phyloP scores from a whole-genome alignment of 2,888 invertebrate species.

The Patella caerulea region DNA sequence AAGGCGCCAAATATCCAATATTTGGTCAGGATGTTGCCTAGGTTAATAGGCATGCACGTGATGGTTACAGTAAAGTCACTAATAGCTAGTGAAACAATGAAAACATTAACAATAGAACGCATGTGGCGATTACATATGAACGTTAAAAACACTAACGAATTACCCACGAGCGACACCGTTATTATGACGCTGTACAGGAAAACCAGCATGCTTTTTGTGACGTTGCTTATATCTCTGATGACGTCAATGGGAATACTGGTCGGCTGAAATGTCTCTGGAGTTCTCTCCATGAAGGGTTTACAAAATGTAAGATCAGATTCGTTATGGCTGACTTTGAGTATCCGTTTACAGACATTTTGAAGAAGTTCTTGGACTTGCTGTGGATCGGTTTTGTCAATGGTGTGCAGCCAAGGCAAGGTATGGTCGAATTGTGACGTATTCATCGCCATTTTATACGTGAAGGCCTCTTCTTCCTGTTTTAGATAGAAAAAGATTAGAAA shows the following conservation, averaged over 20 bases:
- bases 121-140: slow-evolving; percentile 49
- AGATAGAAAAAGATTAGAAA: no score
- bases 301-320: slow-evolving; percentile 14
- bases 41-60: slow-evolving; percentile 48
- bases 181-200: slow-evolving; percentile 41
- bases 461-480: no score
- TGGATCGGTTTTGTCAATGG: background rate
- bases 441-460: no score
- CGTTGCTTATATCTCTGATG: slow-evolving; percentile 24
- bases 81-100: slow-evolving; percentile 53
- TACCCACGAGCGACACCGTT: slow-evolving; percentile 45
- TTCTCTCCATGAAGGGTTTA: slow-evolving; percentile 10
- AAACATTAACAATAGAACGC: slow-evolving; percentile 54
- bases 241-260: slow-evolving; percentile 9
- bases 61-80: slow-evolving; percentile 51
- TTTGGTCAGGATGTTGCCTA: slow-evolving; percentile 35
- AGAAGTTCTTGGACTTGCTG: background rate
- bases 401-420: background rate
- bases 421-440: no score
- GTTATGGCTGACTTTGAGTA: background rate
- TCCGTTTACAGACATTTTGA: slow-evolving; percentile 6
- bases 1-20: slow-evolving; percentile 49
- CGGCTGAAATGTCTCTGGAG: background rate
- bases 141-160: slow-evolving; percentile 48
- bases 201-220: slow-evolving; percentile 37